These are phyloP conservation scores for Clarias macrocephalus DNA, from an alignment of 2,113 vertebrate species.

Conservation along the genomic window DNA sequence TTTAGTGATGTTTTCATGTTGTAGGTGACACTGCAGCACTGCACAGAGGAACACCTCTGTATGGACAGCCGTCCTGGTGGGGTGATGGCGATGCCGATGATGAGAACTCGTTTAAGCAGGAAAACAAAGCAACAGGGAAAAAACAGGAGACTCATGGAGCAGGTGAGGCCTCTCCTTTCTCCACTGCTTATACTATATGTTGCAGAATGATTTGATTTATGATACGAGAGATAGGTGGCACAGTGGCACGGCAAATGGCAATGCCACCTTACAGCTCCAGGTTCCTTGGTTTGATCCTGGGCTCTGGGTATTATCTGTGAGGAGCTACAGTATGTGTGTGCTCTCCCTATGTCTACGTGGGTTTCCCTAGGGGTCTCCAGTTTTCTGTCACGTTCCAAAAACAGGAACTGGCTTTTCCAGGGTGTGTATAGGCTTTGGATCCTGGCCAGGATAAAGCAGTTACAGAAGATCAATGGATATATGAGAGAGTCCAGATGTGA, in stretches of 20 bases:
- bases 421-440: not conserved
- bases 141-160: conserved; percentile 73
- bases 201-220: not conserved
- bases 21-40: conserved; percentile 81
- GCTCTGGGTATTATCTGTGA: not conserved
- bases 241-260: not conserved
- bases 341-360: not conserved
- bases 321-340: not conserved
- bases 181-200: not conserved
- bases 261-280: not conserved
- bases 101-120: conserved; percentile 84
- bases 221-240: not conserved
- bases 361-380: not conserved
- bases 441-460: not conserved
- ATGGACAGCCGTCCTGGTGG: conserved; percentile 98
- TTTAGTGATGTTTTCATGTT: conserved; percentile 29
- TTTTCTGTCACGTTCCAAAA: not conserved
- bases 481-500: not conserved
- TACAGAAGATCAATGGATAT: not conserved
- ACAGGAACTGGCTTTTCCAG: not conserved
- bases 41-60: conserved; percentile 92
- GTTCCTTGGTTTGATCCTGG: not conserved
- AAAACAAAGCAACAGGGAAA: conserved; percentile 80
- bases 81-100: conserved; percentile 92
- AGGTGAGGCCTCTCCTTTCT: conserved; percentile 68